phyloP scores from a whole-genome alignment of 2,888 invertebrate genomes.

The Ceraclea dissimilis region DNA sequence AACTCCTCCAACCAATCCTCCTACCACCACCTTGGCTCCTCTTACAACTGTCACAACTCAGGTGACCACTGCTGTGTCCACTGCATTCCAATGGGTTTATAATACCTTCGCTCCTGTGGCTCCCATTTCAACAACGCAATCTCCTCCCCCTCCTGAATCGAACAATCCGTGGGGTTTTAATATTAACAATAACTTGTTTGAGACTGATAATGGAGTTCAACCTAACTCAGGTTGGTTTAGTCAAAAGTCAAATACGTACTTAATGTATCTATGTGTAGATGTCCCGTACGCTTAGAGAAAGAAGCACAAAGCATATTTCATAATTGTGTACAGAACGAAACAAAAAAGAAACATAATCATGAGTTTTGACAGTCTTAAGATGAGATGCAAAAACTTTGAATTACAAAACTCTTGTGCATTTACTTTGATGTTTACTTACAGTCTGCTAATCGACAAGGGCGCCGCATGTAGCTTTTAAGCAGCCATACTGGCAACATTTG shows the following conservation, averaged over 20 bases:
- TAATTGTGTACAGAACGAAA: too few species aligned
- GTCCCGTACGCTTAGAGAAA: too few species aligned
- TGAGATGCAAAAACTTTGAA: too few species aligned
- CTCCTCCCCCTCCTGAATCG: conserved; percentile 28
- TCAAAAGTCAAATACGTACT: too few species aligned
- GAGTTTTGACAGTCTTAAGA: too few species aligned
- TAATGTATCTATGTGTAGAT: neutral
- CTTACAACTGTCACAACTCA: conserved; percentile 44
- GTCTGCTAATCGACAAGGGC: too few species aligned
- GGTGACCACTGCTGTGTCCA: conserved; percentile 46
- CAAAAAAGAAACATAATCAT: too few species aligned
- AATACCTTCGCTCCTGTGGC: conserved; percentile 35
- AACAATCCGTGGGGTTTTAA: conserved; percentile 24
- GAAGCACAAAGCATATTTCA: too few species aligned
- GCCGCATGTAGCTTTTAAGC: too few species aligned
- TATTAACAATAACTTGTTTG: conserved; percentile 21
- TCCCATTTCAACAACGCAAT: conserved; percentile 33
- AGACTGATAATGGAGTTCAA: conserved; percentile 13
- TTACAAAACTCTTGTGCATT: too few species aligned
- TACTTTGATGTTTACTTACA: too few species aligned
- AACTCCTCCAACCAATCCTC: conserved; percentile 38
- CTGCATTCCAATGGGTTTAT: conserved; percentile 47
- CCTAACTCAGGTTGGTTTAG: conserved; percentile 20
- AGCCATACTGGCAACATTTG: too few species aligned
- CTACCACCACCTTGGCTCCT: conserved; percentile 39